Conservation (phyloP, 2,797 vertebrate species). For the Hoplostethus atlanticus region DNA sequence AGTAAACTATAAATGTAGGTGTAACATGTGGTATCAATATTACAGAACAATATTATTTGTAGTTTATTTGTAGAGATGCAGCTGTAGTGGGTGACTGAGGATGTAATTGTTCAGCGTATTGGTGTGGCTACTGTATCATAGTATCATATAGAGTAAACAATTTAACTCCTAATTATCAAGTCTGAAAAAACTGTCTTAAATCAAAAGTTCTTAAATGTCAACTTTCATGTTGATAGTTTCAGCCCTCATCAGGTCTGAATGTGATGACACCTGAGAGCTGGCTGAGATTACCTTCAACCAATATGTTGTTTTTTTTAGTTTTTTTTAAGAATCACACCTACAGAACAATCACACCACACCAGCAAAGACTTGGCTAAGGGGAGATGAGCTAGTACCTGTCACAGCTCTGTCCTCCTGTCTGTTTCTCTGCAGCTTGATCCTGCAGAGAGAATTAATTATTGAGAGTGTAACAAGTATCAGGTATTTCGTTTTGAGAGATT, state of each 20-base stretch:
- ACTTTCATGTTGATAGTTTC: neutral
- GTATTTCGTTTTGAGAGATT: constrained; percentile 9
- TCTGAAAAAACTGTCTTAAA: constrained; percentile 1
- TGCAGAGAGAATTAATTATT: constrained; percentile 43
- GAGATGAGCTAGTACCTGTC: constrained; percentile 79
- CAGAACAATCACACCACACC: neutral
- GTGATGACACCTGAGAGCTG: constrained; percentile 8
- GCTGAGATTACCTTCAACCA: neutral
- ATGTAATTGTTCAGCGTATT: neutral
- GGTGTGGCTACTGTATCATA: neutral
- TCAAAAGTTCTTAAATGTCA: neutral
- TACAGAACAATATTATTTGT: too few species aligned
- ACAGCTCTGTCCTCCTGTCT: constrained; percentile 77
- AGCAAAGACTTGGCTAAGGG: constrained; percentile 1
- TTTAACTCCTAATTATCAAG: neutral
- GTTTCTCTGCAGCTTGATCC: constrained; percentile 81
- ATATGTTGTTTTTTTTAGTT: constrained; percentile 11
- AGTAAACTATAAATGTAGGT: neutral
- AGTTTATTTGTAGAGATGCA: too few species aligned
- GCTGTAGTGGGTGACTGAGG: neutral
- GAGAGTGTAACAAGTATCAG: neutral
- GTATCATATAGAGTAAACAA: constrained; percentile 16
- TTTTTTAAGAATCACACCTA: constrained; percentile 2
- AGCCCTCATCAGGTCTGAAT: neutral
- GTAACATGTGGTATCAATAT: too few species aligned